These are phyloP conservation scores for Dolomedes plantarius DNA, from an alignment of 2,888 invertebrate genomes.

Conservation along the genomic window DNA sequence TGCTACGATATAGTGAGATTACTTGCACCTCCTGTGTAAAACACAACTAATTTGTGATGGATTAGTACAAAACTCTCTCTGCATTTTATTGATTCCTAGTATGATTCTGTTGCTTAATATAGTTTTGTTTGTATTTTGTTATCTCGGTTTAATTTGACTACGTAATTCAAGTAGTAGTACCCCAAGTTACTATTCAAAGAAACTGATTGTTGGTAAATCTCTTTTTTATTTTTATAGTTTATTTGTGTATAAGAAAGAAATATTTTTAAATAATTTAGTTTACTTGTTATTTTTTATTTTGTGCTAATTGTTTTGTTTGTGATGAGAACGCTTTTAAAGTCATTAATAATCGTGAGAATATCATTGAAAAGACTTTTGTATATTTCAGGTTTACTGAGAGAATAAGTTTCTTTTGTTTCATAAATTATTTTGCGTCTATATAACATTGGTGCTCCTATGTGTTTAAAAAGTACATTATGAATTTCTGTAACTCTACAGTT, in stretches of 20 bases:
- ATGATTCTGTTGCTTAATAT: conserved; percentile 46
- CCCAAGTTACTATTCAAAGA: conserved; percentile 34
- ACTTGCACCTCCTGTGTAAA: conserved; percentile 41
- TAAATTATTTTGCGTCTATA: background rate
- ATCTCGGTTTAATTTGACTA: conserved; percentile 19
- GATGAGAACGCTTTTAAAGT: conserved; percentile 28
- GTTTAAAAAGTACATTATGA: too few species aligned
- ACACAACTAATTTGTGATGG: conserved; percentile 48
- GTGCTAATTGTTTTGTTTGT: conserved; percentile 42
- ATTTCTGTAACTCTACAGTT: too few species aligned
- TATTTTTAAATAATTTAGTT: conserved; percentile 38
- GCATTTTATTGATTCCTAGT: conserved; percentile 48
- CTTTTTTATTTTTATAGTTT: conserved; percentile 71
- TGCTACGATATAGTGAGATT: conserved; percentile 51
- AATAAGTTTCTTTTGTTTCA: background rate
- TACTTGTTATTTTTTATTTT: conserved; percentile 53
- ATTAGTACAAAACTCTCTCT: conserved; percentile 63
- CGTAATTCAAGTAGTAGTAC: conserved; percentile 16
- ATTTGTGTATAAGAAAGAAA: conserved; percentile 48
- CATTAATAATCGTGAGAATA: background rate
- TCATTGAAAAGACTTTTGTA: background rate
- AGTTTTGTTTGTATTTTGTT: conserved; percentile 33
- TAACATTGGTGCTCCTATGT: background rate
- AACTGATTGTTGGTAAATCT: conserved; percentile 65
- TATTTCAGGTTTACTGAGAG: background rate